Conservation (phyloP, 2,797 vertebrate species). For the Poecilia gillii region DNA sequence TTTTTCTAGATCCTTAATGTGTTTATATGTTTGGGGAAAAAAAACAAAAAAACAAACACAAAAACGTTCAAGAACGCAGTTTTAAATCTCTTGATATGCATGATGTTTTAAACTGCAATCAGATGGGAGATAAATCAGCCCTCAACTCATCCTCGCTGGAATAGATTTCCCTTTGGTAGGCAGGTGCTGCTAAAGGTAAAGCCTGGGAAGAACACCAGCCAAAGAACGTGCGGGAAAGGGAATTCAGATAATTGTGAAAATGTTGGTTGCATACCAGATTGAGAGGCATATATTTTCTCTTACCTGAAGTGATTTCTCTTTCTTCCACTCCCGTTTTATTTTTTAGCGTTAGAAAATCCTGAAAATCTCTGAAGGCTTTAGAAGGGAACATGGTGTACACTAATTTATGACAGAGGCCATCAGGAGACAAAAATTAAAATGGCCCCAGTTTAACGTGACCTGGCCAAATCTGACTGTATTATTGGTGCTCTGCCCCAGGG, state of each 20-base stretch:
- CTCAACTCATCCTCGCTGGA: conserved; percentile 19
- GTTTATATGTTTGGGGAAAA: not conserved
- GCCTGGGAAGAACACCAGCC: conserved; percentile 47
- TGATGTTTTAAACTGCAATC: conserved; percentile 21
- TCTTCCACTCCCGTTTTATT: not conserved
- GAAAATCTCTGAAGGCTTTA: not conserved
- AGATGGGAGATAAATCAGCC: conserved; percentile 41
- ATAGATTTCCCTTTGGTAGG: conserved; percentile 27
- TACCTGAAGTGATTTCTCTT: not conserved
- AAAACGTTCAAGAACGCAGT: not conserved
- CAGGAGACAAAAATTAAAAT: not conserved
- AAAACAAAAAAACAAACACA: too few relatives aligned
- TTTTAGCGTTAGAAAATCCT: not conserved
- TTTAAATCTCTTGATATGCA: conserved; percentile 15
- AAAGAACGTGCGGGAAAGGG: conserved; percentile 12
- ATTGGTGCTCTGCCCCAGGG: conserved; percentile 66
- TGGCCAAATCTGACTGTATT: conserved; percentile 32
- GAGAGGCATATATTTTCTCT: not conserved
- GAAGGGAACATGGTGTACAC: not conserved
- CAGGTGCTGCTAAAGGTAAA: conserved; percentile 50
- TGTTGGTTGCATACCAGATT: not conserved
- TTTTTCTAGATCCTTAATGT: conserved; percentile 39
- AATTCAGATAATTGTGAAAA: not conserved
- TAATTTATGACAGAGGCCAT: not conserved
- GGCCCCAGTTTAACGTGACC: not conserved